A percentile compares a stretch with the other conserved stretches of the same genome.
These are phyloP conservation scores for Galeopsomyia nigrocyanea DNA, from an alignment of 2,888 invertebrate genomes.

Conservation along the genomic window DNA sequence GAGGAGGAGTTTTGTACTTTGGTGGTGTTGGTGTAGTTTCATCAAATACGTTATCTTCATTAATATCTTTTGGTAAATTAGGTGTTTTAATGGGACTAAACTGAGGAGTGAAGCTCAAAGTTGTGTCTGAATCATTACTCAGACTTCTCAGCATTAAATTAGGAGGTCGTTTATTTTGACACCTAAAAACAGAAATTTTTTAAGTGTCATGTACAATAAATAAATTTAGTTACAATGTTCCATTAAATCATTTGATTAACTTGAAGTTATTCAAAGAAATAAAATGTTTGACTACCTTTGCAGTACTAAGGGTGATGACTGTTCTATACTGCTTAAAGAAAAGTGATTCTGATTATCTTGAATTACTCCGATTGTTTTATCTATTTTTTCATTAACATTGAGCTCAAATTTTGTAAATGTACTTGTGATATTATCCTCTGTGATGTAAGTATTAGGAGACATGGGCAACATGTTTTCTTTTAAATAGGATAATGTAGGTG, in stretches of 20 bases:
- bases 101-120: slow-evolving; percentile 57
- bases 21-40: slow-evolving; percentile 62
- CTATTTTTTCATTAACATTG: slow-evolving; percentile 23
- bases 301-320: slow-evolving; percentile 45
- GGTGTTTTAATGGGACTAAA: slow-evolving; percentile 60
- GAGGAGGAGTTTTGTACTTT: slow-evolving; percentile 60
- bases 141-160: slow-evolving; percentile 49
- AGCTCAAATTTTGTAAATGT: slow-evolving; percentile 11
- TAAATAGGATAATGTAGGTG: slow-evolving; percentile 43
- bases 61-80: slow-evolving; percentile 55
- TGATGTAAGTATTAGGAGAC: slow-evolving; percentile 55
- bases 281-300: slow-evolving; percentile 39
- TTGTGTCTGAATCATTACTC: slow-evolving; percentile 49
- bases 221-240: neutral
- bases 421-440: slow-evolving; percentile 31
- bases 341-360: slow-evolving; percentile 2
- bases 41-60: slow-evolving; percentile 58
- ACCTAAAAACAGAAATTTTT: slow-evolving; percentile 47
- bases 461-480: slow-evolving; percentile 48
- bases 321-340: slow-evolving; percentile 17
- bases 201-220: neutral
- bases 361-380: neutral
- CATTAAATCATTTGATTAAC: neutral
- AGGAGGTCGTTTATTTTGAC: slow-evolving; percentile 54
- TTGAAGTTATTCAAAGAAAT: too few relatives aligned